Evolutionary conservation across 1,140 invertebrate genomes (phyloP), one percentile per base, ranked within the genome.

Genomic region (Drosophila lowei): DNA sequence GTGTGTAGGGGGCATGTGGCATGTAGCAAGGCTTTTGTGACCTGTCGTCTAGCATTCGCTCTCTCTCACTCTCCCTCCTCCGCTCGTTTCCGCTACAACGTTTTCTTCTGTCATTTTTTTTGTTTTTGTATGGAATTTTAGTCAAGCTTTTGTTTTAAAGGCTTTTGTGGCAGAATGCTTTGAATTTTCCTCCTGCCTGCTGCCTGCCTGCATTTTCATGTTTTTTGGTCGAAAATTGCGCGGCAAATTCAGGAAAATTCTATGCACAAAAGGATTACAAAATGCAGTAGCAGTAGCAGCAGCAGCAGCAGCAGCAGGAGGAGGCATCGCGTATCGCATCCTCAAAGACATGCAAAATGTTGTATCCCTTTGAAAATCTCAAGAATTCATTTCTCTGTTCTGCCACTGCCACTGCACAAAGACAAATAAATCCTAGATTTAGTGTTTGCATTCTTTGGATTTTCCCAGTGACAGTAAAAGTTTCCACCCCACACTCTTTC

Each of bases 121-220:
- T 52, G 41, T 13, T 18, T 18, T 18, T 46, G 18, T 34, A 38
- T 4, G 41, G 53, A 75, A 61, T 83, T 79, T 55, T 59, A 59
- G 75, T 66, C 63, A 65, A 70, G 57, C 65, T 57, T 79, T 79
- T 79, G 71, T 77, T 75, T 80, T 78, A 72, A 79, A 76, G 57
- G 57, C 53, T 61, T 79, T 72, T 65, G 59, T 55, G 47, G 58
- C 59, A 38, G 59, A 75, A 79, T 83, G 72, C 83, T 79, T 86
- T 86, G 83, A 86, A 88, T 83, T 78, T 76, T 57, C 25, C 25
- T 18, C n/a, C 41, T 64, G 2, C 18, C 25, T 41, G 62, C 77
- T 57, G 70, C 30, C 30, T 30, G 30, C 30, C 64, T 88, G 81
- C 77, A 86, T 80, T 85, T 72, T 86, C 57, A 80, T 80, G 77